Evolutionary conservation across 1,140 invertebrate species (phyloP), one percentile per base, ranked within the genome.

Genomic region (Dufourea novaeangliae): DNA sequence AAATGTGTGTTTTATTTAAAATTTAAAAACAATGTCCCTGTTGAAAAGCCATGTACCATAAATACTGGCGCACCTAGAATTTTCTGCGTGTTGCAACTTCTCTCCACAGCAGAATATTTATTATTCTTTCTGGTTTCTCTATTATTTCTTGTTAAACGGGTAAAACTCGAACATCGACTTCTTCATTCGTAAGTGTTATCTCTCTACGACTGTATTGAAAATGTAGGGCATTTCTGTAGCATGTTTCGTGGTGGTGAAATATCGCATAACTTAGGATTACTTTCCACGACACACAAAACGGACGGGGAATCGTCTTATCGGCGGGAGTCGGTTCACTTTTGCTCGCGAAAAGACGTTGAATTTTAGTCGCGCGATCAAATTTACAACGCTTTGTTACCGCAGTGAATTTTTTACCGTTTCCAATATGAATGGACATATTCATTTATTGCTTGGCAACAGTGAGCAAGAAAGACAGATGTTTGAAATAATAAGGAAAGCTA

Each of bases 241-340:
- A 68, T 71, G 50, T 78, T 83, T 32, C 57, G 46, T 27, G 57
- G 57, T 41, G 77, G 32, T 63, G 66, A 74, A 78, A 66, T 79
- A 83, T 82, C 82, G 77, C 80, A 79, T 84, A 84, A 84, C 77
- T 84, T 77, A 84, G 77, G 80, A 84, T 84, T 83, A 84, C 77
- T 79, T 83, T 83, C 52, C 62, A 62, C 54, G 10, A 59, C 54
- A 71, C 41, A 75, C 74, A 79, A 78, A 83, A n/a, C 80, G 66
- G 44, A 73, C 32, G 44, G 39, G 70, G 57, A 79, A 84, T 83
- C 82, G 77, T 74, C 82, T 84, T 84, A 84, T 84, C 82, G 57
- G 39, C 67, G 46, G 11, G 67, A 34, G 44, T 67, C 70, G 67
- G 77, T 46, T 84, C 52, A 76, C 80, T 84, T 79, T 83, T 79